These are phyloP conservation scores for Gymnothorax javanicus DNA, from an alignment of 2,797 vertebrate genomes.

Conservation along the genomic window DNA sequence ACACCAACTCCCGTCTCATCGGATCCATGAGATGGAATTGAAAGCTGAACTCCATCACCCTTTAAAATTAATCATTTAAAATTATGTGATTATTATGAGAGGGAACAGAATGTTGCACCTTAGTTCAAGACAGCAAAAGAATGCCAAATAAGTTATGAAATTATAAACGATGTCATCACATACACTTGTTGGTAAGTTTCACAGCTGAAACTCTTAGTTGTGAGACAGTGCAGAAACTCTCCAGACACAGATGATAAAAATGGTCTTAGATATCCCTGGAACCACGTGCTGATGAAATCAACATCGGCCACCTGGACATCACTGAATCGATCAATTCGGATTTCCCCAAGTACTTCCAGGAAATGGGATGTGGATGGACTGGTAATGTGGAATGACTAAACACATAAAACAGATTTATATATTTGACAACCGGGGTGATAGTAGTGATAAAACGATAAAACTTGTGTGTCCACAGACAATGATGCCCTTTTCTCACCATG, in stretches of 20 bases:
- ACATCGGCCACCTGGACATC: constrained; percentile 58
- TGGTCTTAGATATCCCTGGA: constrained; percentile 49
- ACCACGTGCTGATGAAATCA: constrained; percentile 55
- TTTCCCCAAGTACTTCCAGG: constrained; percentile 66
- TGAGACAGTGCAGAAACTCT: constrained; percentile 63
- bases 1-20: constrained; percentile 34
- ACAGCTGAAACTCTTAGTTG: constrained; percentile 66
- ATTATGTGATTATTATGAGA: not conserved
- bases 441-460: not conserved
- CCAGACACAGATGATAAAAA: constrained; percentile 59
- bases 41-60: constrained; percentile 54
- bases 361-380: constrained; percentile 43
- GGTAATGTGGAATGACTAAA: constrained; percentile 44
- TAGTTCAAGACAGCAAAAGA: no score
- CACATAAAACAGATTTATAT: not conserved
- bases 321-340: constrained; percentile 58
- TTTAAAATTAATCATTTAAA: constrained; percentile 38
- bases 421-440: not conserved
- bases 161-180: constrained; percentile 28
- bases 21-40: constrained; percentile 43
- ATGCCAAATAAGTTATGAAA: not conserved
- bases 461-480: not conserved
- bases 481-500: constrained; percentile 25
- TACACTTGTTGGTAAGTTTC: constrained; percentile 68
- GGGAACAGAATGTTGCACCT: not conserved